Conservation (phyloP, 2,113 vertebrate species). For the Galbula dea region DNA sequence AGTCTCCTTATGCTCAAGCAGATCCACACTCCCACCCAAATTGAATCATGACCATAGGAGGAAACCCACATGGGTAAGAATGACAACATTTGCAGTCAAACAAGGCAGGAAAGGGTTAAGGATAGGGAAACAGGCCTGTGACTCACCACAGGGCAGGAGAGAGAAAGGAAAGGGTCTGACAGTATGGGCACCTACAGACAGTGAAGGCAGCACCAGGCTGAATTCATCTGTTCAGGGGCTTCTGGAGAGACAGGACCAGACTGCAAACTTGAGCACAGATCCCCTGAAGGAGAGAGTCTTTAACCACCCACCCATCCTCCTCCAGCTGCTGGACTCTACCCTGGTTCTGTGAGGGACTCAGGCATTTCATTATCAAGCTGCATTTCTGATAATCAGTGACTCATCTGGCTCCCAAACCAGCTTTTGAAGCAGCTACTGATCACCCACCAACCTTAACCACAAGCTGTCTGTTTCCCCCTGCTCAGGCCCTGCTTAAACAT, state of each 20-base stretch:
- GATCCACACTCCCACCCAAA: not conserved
- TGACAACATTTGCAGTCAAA: not conserved
- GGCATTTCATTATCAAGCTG: not conserved
- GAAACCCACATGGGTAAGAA: not conserved
- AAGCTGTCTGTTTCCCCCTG: not conserved
- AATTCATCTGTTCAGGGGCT: not conserved
- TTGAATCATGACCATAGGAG: not conserved
- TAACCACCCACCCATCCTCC: not conserved
- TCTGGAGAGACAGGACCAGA: not conserved
- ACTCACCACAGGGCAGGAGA: not conserved
- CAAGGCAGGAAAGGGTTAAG: not conserved
- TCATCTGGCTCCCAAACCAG: not conserved
- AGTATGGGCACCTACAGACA: fast-evolving
- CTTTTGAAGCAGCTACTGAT: not conserved
- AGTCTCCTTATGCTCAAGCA: not conserved
- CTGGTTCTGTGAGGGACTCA: fast-evolving
- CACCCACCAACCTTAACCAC: not conserved
- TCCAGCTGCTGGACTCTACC: not conserved
- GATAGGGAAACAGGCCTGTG: fast-evolving
- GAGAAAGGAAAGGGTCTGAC: not conserved
- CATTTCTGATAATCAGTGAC: not conserved
- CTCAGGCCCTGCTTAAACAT: fast-evolving
- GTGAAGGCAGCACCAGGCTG: not conserved
- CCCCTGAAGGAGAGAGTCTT: not conserved
- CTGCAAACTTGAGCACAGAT: fast-evolving